These are phyloP conservation scores for Cuculus canorus DNA, from an alignment of 2,797 vertebrate genomes.

Conservation along the genomic window DNA sequence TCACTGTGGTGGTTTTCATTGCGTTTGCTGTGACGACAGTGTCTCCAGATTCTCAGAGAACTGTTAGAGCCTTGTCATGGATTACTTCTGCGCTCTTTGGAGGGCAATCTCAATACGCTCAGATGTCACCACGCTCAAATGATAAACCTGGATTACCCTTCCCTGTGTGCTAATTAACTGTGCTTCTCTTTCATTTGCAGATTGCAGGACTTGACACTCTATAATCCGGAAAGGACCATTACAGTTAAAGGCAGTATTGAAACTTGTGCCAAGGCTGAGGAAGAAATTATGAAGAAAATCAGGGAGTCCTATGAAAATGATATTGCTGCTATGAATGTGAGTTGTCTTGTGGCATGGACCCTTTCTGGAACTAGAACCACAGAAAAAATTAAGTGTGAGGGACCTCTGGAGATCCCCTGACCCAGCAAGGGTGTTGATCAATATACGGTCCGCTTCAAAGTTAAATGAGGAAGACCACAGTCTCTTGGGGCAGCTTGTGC, in stretches of 20 bases:
- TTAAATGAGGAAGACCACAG: background rate
- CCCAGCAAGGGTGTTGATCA: background rate
- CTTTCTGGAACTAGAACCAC: background rate
- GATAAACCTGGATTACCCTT: background rate
- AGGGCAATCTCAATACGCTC: background rate
- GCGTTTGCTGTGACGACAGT: background rate
- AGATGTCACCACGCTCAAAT: background rate
- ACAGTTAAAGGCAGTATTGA: conserved; percentile 93
- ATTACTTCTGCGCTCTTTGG: background rate
- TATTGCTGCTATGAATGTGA: conserved; percentile 98
- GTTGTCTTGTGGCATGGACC: conserved; percentile 26
- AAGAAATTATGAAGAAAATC: conserved; percentile 99
- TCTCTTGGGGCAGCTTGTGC: background rate
- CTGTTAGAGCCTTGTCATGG: background rate
- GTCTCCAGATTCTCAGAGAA: background rate
- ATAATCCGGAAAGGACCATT: conserved; percentile 97
- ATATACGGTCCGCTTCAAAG: rapidly evolving
- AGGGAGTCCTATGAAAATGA: conserved; percentile 97
- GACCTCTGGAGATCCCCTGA: background rate
- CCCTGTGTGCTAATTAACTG: background rate
- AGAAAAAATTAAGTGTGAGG: background rate
- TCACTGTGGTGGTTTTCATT: rapidly evolving
- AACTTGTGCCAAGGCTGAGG: conserved; percentile 89
- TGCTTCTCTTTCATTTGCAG: conserved; percentile 72
- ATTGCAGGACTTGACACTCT: conserved; percentile 95